phyloP scores from a whole-genome alignment of 2,888 invertebrate genomes.

The Harmothoe impar region DNA sequence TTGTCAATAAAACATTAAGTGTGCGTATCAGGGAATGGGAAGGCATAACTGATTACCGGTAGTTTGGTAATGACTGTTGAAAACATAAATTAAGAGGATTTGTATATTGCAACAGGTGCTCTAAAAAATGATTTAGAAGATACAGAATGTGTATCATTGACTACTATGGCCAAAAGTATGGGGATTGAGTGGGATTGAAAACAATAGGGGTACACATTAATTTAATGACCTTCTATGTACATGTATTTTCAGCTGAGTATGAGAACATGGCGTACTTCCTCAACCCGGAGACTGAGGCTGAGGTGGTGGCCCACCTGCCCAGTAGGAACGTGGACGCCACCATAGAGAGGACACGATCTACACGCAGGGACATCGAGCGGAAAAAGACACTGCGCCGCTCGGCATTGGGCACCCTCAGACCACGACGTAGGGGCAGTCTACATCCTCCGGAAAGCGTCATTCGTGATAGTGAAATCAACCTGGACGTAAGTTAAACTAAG shows the following conservation, averaged over 20 bases:
- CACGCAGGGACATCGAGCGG: not conserved
- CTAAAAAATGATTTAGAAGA: too few species aligned
- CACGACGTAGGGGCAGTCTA: not conserved
- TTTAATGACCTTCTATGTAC: too few species aligned
- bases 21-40: too few species aligned
- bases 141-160: too few species aligned
- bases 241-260: not conserved
- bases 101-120: too few species aligned
- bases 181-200: too few species aligned
- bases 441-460: not conserved
- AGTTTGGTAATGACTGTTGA: too few species aligned
- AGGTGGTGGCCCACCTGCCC: slow-evolving; percentile 12
- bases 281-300: not conserved
- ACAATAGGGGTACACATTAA: too few species aligned
- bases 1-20: too few species aligned
- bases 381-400: not conserved
- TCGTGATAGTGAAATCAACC: not conserved
- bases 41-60: too few species aligned
- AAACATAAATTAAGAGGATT: too few species aligned
- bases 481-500: not conserved
- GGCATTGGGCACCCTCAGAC: not conserved
- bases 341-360: not conserved
- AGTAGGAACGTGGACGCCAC: slow-evolving; percentile 1
- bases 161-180: too few species aligned
- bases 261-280: not conserved